phyloP scores from a whole-genome alignment of 2,797 vertebrate genomes.

The Diceros bicornis region DNA sequence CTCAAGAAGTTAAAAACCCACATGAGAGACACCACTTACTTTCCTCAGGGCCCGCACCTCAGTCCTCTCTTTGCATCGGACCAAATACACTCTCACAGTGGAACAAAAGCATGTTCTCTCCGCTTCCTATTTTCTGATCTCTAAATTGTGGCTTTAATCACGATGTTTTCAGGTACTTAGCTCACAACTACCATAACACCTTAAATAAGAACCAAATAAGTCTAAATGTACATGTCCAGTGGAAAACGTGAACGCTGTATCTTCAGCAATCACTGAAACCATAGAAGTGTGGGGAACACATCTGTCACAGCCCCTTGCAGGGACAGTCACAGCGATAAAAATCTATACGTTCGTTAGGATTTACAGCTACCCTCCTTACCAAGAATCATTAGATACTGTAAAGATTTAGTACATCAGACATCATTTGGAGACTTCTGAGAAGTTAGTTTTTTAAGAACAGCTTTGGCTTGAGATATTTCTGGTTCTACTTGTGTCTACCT shows the following conservation, averaged over 20 bases:
- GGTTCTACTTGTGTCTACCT: background rate
- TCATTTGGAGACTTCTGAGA: background rate
- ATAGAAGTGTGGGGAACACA: background rate
- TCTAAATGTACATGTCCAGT: background rate
- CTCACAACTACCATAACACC: background rate
- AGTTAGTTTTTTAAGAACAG: background rate
- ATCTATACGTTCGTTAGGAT: background rate
- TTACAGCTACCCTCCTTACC: background rate
- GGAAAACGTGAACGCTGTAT: background rate
- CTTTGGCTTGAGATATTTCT: background rate
- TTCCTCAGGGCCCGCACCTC: accelerated
- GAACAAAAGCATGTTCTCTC: background rate
- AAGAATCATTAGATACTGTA: background rate
- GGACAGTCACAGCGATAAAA: background rate
- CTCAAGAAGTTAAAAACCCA: background rate
- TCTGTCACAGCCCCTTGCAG: background rate
- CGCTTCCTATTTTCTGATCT: constrained; percentile 23
- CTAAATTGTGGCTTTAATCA: background rate
- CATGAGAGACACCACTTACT: background rate
- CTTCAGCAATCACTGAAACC: background rate
- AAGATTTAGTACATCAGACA: background rate
- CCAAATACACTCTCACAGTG: background rate
- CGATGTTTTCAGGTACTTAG: background rate
- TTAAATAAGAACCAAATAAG: constrained; percentile 14
- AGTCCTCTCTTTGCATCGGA: constrained; percentile 27